Evolutionary conservation across 2,888 invertebrate genomes (phyloP).

Genomic region (Taenaris catops): DNA sequence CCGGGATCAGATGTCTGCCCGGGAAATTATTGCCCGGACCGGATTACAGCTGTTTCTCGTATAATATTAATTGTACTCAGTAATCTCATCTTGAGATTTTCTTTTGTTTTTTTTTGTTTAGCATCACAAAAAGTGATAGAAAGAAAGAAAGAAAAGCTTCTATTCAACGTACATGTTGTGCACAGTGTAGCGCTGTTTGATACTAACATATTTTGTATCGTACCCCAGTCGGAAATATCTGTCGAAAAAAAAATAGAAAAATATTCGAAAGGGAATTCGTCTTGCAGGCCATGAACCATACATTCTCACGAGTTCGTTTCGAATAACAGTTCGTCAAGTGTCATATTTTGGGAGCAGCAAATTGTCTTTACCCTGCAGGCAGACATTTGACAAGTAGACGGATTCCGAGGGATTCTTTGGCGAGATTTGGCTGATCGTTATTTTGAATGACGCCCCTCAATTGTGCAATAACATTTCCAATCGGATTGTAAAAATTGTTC

Average conservation of each 20-base stretch:
- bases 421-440: slow-evolving; percentile 16
- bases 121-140: no score
- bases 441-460: slow-evolving; percentile 18
- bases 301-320: slow-evolving; percentile 17
- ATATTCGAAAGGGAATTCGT: slow-evolving; percentile 1
- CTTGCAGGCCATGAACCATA: background rate
- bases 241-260: no score
- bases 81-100: slow-evolving; percentile 30
- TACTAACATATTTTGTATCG: no score
- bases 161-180: no score
- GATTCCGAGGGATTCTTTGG: slow-evolving; percentile 18
- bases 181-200: no score
- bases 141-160: no score
- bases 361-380: no score
- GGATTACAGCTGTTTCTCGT: slow-evolving; percentile 45
- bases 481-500: slow-evolving; percentile 17
- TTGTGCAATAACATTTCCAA: slow-evolving; percentile 17
- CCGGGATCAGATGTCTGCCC: slow-evolving; percentile 68
- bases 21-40: slow-evolving; percentile 54
- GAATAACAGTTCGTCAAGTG: slow-evolving; percentile 23
- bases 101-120: slow-evolving; percentile 18
- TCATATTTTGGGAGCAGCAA: slow-evolving; percentile 20
- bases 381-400: no score
- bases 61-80: slow-evolving; percentile 58
- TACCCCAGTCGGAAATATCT: no score